A percentile compares a stretch with the other conserved stretches of the same genome.
These are phyloP conservation scores for Mythimna loreyi DNA, from an alignment of 2,888 invertebrate species.

Conservation along the genomic window DNA sequence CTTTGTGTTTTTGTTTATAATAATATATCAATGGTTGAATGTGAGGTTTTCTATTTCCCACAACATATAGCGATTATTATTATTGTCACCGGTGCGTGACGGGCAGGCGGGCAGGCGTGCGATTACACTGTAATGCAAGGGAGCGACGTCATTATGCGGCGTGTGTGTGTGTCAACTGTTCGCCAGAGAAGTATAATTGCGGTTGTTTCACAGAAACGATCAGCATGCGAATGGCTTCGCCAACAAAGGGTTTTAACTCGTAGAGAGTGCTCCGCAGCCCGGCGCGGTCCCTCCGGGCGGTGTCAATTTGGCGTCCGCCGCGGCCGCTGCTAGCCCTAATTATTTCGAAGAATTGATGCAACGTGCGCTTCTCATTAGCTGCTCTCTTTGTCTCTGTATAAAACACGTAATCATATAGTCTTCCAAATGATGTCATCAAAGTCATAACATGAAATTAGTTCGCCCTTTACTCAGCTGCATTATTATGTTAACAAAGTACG, in stretches of 20 bases:
- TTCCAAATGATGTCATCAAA: slow-evolving; percentile 58
- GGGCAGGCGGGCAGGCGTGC: slow-evolving; percentile 68
- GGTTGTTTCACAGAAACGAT: slow-evolving; percentile 77
- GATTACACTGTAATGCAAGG: slow-evolving; percentile 77
- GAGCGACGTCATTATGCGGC: slow-evolving; percentile 71
- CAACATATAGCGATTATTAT: slow-evolving; percentile 76
- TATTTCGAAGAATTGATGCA: slow-evolving; percentile 73
- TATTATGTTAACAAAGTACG: slow-evolving; percentile 44
- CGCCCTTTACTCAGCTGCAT: slow-evolving; percentile 38
- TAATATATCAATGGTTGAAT: slow-evolving; percentile 57
- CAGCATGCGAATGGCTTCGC: slow-evolving; percentile 65
- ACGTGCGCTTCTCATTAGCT: slow-evolving; percentile 67
- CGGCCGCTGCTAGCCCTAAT: slow-evolving; percentile 74
- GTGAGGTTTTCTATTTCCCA: slow-evolving; percentile 75
- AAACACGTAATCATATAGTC: slow-evolving; percentile 52
- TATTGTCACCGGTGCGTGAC: slow-evolving; percentile 85
- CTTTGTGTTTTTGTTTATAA: slow-evolving; percentile 44
- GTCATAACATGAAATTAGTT: slow-evolving; percentile 48
- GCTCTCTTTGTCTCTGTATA: slow-evolving; percentile 65
- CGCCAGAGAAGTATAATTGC: slow-evolving; percentile 79
- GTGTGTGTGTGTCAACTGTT: slow-evolving; percentile 78
- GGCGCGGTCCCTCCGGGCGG: slow-evolving; percentile 64
- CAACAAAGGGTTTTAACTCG: slow-evolving; percentile 64
- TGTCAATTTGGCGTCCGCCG: slow-evolving; percentile 72
- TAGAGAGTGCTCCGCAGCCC: slow-evolving; percentile 43